Conservation (phyloP, 2,113 vertebrate genomes). For the Cathartes aura region DNA sequence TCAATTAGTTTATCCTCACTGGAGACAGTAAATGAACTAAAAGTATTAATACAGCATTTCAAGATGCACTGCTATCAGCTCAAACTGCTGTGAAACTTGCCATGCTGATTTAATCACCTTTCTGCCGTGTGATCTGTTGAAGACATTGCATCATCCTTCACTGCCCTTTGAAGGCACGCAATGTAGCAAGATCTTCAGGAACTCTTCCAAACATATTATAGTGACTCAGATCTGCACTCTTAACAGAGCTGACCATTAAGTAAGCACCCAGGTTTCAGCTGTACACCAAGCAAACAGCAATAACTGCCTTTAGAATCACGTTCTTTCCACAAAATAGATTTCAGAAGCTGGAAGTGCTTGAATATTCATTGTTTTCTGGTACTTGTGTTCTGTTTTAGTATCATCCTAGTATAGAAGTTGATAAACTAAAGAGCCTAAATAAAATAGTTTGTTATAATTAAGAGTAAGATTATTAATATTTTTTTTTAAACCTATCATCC, state of each 20-base stretch:
- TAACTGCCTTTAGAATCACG: neutral
- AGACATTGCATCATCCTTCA: neutral
- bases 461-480: neutral
- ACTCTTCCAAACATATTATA: neutral
- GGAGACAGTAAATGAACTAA: neutral
- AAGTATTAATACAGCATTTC: neutral
- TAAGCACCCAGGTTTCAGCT: neutral
- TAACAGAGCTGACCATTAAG: neutral
- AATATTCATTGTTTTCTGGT: neutral
- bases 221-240: neutral
- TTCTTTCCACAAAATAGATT: neutral
- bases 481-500: neutral
- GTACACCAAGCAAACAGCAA: neutral
- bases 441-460: neutral
- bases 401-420: rapidly evolving
- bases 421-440: neutral
- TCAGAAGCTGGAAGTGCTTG: neutral
- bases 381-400: neutral
- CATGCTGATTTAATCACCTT: slow-evolving; percentile 11
- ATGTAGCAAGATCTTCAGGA: neutral
- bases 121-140: neutral
- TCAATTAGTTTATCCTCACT: neutral
- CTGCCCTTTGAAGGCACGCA: neutral
- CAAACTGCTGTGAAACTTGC: slow-evolving; percentile 1
- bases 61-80: neutral